phyloP scores from a whole-genome alignment of 2,113 vertebrate species.

The Chloebia gouldiae region DNA sequence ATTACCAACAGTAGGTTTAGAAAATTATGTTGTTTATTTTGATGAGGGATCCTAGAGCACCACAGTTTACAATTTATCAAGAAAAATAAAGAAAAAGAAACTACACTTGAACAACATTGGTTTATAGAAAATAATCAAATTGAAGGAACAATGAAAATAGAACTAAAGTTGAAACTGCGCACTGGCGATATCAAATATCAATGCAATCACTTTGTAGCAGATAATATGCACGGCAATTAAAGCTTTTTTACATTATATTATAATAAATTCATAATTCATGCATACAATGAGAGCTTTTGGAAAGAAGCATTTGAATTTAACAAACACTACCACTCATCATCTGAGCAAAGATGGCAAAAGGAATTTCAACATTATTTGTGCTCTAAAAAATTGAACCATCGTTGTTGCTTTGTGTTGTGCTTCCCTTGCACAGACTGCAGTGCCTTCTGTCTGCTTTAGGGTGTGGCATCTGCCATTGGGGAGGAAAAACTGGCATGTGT shows the following conservation, averaged over 20 bases:
- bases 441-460: constrained; percentile 78
- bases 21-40: not conserved
- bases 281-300: constrained; percentile 38
- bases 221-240: constrained; percentile 31
- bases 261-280: constrained; percentile 57
- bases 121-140: constrained; percentile 14
- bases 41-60: not conserved
- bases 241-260: constrained; percentile 54
- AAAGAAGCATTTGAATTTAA: constrained; percentile 33
- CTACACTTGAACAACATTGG: not conserved
- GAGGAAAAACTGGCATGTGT: constrained; percentile 74
- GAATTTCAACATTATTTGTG: constrained; percentile 45
- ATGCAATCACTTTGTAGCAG: constrained; percentile 29
- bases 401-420: constrained; percentile 71
- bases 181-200: not conserved
- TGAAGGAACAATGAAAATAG: constrained; percentile 6
- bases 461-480: constrained; percentile 78
- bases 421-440: constrained; percentile 69
- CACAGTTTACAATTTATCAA: not conserved
- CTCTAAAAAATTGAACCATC: constrained; percentile 60
- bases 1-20: not conserved
- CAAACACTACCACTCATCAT: constrained; percentile 16
- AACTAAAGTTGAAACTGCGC: not conserved
- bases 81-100: not conserved
- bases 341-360: constrained; percentile 54